Base-by-base conservation (phyloP, 2,888 invertebrate genomes). In the Noctua janthina region DNA sequence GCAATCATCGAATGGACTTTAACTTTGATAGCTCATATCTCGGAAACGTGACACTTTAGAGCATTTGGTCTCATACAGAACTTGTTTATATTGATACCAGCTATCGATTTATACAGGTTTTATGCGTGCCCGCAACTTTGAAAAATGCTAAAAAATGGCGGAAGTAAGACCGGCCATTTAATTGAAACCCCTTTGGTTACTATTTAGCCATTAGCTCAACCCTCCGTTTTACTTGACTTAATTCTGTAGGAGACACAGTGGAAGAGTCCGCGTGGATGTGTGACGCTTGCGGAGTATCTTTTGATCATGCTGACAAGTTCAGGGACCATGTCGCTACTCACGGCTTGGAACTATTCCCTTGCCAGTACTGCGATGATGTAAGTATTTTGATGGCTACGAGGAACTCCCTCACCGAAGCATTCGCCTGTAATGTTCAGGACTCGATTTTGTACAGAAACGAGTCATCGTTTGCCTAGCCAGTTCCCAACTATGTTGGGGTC, bases 271-370 rank as follows among this genome's bases (percentile, higher is more conserved):
- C 90, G 5, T 91, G 93, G 88, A 93, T 96, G 62, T 96, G 96
- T 83, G 96, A 96, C 87, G 91, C 94, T 0, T 96, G 96, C 84
- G 96, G 96, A 7, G 91, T 94, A 35, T 92, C 93, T 0, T 93
- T 94, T 81, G 83, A 89, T 0, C 93, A 93, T 76, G 90, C 93
- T 3, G 93, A 91, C 11, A 91, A 93, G 84, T 94, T 96, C 85
- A 89, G 93, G 2, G 91, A 90, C 54, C 96, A 96, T 83, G 93
- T 93, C 0, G 91, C 92, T 6, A 87, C 94, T 4, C 96, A 96
- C 78, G 93, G 93, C 0, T 87, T 93, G 0, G 93, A 93, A 35
- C 72, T 94, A 71, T 94, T 92, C 88, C 94, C 96, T 0, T 96
- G 96, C 84, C 95, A 96, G 78, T 94, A 94, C 76, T 96, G 96